These are phyloP conservation scores for Diorhabda carinulata DNA, from an alignment of 1,140 invertebrate species.

Conservation along the genomic window DNA sequence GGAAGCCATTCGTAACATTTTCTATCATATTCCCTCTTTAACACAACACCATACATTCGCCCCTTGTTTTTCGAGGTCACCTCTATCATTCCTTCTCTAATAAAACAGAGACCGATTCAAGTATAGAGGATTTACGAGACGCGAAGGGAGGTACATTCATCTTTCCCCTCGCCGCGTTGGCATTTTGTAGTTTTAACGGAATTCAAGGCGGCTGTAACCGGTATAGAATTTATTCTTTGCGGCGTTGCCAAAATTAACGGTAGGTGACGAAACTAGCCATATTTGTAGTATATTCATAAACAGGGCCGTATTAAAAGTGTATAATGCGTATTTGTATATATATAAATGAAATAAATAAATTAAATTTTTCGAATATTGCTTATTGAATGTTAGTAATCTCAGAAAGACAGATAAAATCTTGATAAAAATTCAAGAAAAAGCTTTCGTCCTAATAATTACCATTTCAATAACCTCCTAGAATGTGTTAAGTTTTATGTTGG, in stretches of 20 bases:
- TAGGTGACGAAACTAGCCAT: no score
- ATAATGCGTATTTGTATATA: no score
- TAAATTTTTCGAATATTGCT: no score
- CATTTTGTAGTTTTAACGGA: slow-evolving; percentile 2
- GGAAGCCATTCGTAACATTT: background rate
- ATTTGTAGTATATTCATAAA: no score
- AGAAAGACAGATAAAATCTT: no score
- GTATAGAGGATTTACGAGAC: background rate
- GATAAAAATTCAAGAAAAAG: no score
- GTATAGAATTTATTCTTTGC: background rate
- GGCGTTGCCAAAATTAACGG: background rate
- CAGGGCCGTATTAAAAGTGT: no score
- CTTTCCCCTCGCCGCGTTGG: background rate
- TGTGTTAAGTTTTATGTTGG: no score
- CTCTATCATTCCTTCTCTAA: background rate
- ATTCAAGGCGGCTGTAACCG: background rate
- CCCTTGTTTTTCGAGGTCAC: slow-evolving; percentile 1
- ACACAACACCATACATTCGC: background rate
- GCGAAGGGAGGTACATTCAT: background rate
- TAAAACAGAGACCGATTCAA: background rate
- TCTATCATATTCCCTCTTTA: background rate
- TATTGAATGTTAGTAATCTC: no score
- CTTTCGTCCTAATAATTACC: no score
- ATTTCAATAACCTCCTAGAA: no score
- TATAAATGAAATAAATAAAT: no score